A percentile compares a stretch with the other conserved stretches of the same genome.
These are phyloP conservation scores for Climacteris rufus DNA, from an alignment of 2,113 vertebrate species.

Conservation along the genomic window DNA sequence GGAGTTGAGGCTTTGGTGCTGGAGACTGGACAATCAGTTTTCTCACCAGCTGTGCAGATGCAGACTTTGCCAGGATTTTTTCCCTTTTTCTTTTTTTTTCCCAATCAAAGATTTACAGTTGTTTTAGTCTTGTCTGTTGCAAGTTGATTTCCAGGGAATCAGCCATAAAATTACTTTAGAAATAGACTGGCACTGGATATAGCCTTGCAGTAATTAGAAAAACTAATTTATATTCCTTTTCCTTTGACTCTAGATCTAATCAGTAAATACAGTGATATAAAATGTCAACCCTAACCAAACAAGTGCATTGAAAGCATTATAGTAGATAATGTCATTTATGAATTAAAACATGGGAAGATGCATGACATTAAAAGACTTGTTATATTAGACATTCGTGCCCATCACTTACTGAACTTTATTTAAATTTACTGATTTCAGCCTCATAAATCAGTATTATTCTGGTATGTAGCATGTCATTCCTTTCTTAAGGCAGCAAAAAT, in stretches of 20 bases:
- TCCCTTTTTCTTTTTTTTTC: rapidly evolving
- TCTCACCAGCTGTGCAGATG: background rate
- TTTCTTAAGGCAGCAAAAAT: background rate
- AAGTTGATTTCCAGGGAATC: background rate
- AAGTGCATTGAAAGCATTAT: background rate
- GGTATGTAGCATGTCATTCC: background rate
- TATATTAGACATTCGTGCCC: background rate
- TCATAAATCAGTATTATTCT: background rate
- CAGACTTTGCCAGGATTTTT: background rate
- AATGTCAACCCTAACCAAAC: constrained; percentile 18
- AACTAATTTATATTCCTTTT: constrained; percentile 7
- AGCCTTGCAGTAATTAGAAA: constrained; percentile 11
- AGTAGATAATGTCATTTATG: background rate
- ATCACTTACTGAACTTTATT: background rate
- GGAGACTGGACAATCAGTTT: background rate
- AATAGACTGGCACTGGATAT: background rate
- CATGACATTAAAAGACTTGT: background rate
- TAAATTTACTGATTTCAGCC: background rate
- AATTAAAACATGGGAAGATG: background rate
- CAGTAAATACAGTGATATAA: constrained; percentile 4
- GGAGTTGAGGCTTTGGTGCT: background rate
- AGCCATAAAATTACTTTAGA: background rate
- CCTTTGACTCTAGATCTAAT: constrained; percentile 12
- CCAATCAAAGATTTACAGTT: background rate
- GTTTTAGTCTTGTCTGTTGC: background rate